Evolutionary conservation across 2,113 vertebrate genomes (phyloP), one percentile per base, ranked within the genome.

Genomic region (Pimephales promelas): DNA sequence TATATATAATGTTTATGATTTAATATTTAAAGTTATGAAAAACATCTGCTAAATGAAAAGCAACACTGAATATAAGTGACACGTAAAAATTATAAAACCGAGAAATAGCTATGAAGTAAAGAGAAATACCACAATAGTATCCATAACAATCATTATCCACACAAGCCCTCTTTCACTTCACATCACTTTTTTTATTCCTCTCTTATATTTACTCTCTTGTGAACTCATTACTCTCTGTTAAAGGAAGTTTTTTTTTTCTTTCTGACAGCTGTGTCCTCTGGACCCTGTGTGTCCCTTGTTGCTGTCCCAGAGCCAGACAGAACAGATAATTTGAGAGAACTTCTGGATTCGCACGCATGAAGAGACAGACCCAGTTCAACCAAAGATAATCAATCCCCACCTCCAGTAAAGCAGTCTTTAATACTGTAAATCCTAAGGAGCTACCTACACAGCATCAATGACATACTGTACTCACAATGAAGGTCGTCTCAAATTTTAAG

Each of bases 341-440:
- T 82, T 87, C 83, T 85, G 84, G 88, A 86, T 91, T 84, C 79
- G 73, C 85, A 91, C 83, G 66, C 86, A 61, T 83, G 73, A 75
- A 72, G 68, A 86, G 90, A 86, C 87, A 81, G 88, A 83, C 75
- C 61, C 83, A 72, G 47, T 62, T 86, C 43, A 47, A 56, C 36
- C 86, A 57, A 74, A 66, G 78, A 82, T 89, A 86, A 83, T 76
- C 57, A 61, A 83, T 5, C 71, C 80, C 74, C 64, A 0, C 70
- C 75, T 72, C 72, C 56, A 76, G 64, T 40, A 81, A 52, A 83
- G 57, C 62, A 80, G 70, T 7, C 26, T 72, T 72, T 49, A 73
- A 28, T 49, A 73, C 24, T 73, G 24, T 49, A 45, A 20, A 28
- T 49, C 71, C 14, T 18, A 73, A 24, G 16, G 45, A 74, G 45